Base-by-base conservation (phyloP, 2,888 invertebrate genomes). In the Dasypogon diadema region DNA sequence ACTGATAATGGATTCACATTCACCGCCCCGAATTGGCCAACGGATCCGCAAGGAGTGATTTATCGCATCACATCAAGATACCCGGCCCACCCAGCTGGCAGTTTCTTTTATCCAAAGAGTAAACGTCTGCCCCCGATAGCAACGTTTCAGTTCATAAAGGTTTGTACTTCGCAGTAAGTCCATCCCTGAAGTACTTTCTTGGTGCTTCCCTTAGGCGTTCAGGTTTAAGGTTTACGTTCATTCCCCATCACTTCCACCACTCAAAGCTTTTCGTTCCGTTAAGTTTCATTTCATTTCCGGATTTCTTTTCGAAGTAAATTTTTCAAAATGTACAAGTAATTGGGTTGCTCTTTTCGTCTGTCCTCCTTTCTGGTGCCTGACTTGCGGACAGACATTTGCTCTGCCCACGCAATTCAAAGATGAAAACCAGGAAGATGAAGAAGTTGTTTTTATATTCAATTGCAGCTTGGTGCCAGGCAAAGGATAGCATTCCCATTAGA, bases 1-100 rank as follows among this genome's bases (percentile, higher is more conserved):
- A 96, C 96, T 54, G 97, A 97, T 88, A 95, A 95, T 86, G 97
- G 97, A 2, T 94, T 97, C 87, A 97, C 97, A 72, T 98, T 97
- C 87, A 97, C 97, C 16, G 94, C 97, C n/a, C 96, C 96, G 65
- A 95, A 96, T 88, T 97, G 97, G 97, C 94, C 95, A 72, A 95
- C 96, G 18, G 92, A 93, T 65, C 97, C 97, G 1, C 94, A 93
- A 84, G 94, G 95, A 80, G 92, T 93, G 80, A 94, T 96, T 80
- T 93, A 94, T 87, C 90, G 93, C 82, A 95, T 98, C 87, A 96
- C 96, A 34, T 92, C 95, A 58, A 91, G 92, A 80, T 93, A 93
- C 85, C 97, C 97, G 8, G 92, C 93, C 76, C 97, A 97, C 87
- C 96, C 96, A 18, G 97, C 97, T 12, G 95, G 95, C 77, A 96